Conservation (phyloP, 1,140 invertebrate genomes). For the Drosophila nigromelanica region DNA sequence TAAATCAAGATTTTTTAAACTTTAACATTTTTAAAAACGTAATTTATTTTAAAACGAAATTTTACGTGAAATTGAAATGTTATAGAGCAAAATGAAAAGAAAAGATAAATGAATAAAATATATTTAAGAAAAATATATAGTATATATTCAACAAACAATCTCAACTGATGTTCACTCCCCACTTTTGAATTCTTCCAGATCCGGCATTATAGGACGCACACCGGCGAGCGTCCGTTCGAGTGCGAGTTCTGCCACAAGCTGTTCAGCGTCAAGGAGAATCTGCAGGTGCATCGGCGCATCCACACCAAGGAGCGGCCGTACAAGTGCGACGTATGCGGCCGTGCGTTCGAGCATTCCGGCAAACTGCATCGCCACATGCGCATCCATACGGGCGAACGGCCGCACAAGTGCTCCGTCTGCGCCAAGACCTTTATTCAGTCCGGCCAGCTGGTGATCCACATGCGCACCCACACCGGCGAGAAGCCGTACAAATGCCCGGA, state of each 20-base stretch:
- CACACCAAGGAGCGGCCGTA: constrained; percentile 93
- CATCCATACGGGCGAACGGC: constrained; percentile 95
- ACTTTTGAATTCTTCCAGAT: constrained; percentile 50
- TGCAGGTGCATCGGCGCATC: constrained; percentile 95
- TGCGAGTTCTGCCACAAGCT: constrained; percentile 97
- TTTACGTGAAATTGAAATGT: too few relatives aligned
- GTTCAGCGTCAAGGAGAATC: constrained; percentile 96
- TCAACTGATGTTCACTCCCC: too few relatives aligned
- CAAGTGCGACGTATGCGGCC: constrained; percentile 94
- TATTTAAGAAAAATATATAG: too few relatives aligned
- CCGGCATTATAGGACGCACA: constrained; percentile 95
- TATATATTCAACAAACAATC: background rate
- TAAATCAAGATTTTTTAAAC: too few relatives aligned
- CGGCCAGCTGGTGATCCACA: constrained; percentile 93
- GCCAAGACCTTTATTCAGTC: constrained; percentile 95
- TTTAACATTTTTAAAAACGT: too few relatives aligned
- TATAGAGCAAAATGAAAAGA: too few relatives aligned
- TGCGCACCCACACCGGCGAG: constrained; percentile 94
- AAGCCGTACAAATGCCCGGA: constrained; percentile 94
- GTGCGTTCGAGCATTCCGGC: constrained; percentile 96
- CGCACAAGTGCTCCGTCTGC: constrained; percentile 97
- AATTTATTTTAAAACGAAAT: too few relatives aligned
- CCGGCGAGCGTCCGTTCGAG: constrained; percentile 93
- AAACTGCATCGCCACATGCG: constrained; percentile 96
- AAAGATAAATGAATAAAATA: too few relatives aligned